These are phyloP conservation scores for Urosaurus nigricauda DNA, from an alignment of 2,797 vertebrate species.

Conservation along the genomic window DNA sequence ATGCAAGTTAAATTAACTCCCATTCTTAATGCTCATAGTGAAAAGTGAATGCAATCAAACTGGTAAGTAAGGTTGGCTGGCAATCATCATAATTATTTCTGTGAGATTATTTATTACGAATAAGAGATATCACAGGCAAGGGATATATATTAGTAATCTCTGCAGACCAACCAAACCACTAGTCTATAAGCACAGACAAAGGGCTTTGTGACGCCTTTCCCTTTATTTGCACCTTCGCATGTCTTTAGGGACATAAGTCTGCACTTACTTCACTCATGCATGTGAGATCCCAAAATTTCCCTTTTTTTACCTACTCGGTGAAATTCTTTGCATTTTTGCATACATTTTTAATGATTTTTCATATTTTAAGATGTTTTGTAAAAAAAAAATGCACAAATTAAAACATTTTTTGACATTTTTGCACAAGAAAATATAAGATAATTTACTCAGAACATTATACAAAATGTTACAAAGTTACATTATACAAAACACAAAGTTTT, in stretches of 20 bases:
- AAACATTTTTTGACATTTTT: no score
- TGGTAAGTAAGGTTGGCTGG: conserved; percentile 56
- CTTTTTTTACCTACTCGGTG: no score
- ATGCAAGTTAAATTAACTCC: conserved; percentile 71
- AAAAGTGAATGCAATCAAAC: conserved; percentile 63
- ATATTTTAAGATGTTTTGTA: no score
- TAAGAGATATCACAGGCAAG: conserved; percentile 43
- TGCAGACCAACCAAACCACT: conserved; percentile 7
- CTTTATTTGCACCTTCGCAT: not conserved
- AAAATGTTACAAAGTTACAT: no score
- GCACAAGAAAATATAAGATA: no score
- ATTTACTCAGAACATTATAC: no score
- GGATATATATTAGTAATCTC: conserved; percentile 52
- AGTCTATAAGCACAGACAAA: not conserved
- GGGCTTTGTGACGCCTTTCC: not conserved
- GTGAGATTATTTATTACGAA: conserved; percentile 66
- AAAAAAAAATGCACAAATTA: no score
- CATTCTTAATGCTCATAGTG: conserved; percentile 59
- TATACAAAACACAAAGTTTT: no score
- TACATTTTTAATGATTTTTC: no score
- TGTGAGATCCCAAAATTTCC: no score
- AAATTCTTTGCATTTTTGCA: no score
- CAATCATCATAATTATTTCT: conserved; percentile 58
- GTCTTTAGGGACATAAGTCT: not conserved
- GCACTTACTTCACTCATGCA: no score